Evolutionary conservation across 2,888 invertebrate genomes (phyloP).

Genomic region (Caprella mutica): DNA sequence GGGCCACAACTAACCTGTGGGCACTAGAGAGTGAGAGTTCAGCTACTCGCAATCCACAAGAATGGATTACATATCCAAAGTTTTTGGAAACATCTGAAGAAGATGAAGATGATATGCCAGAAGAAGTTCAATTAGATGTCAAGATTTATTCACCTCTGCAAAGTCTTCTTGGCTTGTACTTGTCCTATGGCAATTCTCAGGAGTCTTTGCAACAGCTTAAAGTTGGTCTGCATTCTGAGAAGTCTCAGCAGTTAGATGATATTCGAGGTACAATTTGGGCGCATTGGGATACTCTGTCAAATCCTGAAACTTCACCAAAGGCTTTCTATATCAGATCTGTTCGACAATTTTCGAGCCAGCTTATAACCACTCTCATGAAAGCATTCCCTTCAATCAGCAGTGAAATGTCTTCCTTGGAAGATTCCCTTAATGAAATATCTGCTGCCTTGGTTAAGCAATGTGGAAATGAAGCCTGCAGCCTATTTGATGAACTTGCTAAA

Average conservation of each 20-base stretch:
- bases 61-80: too few species aligned
- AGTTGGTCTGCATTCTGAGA: constrained; percentile 25
- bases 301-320: constrained; percentile 15
- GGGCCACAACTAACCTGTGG: not conserved
- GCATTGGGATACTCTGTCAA: constrained; percentile 16
- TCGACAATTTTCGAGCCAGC: too few species aligned
- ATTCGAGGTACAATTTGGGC: constrained; percentile 18
- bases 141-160: not conserved
- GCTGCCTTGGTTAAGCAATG: not conserved
- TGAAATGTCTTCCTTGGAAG: too few species aligned
- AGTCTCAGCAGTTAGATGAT: constrained; percentile 15
- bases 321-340: not conserved
- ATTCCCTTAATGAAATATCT: not conserved
- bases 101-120: constrained; percentile 15
- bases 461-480: not conserved
- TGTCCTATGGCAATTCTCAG: not conserved
- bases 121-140: constrained; percentile 24
- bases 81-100: not conserved
- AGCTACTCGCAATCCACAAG: too few species aligned
- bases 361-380: too few species aligned
- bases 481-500: not conserved
- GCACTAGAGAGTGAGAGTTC: not conserved
- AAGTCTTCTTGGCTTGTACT: not conserved
- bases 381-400: not conserved
- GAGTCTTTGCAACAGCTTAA: constrained; percentile 7